These are phyloP conservation scores for Furcula furcula DNA, from an alignment of 2,888 invertebrate genomes.

Conservation along the genomic window DNA sequence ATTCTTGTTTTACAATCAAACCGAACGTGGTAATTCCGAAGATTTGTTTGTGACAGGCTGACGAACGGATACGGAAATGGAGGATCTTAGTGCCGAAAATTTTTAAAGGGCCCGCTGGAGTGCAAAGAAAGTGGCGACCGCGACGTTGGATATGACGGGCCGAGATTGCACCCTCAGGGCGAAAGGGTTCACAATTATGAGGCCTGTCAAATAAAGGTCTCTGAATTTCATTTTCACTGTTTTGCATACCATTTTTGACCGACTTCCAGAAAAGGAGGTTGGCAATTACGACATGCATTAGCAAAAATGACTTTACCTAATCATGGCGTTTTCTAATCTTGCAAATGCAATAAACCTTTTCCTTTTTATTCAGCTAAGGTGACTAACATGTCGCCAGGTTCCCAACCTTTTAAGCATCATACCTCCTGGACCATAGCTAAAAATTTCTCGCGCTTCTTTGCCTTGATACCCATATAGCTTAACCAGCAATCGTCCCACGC, in stretches of 20 bases:
- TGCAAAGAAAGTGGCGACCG: conserved; percentile 14
- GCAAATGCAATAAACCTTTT: too few species aligned
- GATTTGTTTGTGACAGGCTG: conserved; percentile 23
- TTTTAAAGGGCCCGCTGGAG: conserved; percentile 18
- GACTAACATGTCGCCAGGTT: too few species aligned
- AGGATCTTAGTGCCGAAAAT: conserved; percentile 22
- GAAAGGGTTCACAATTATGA: conserved; percentile 29
- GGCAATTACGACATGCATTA: too few species aligned
- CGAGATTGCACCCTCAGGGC: conserved; percentile 23
- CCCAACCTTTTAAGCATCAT: too few species aligned
- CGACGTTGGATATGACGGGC: conserved; percentile 20
- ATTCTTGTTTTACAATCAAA: conserved; percentile 11
- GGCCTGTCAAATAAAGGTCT: conserved; percentile 22
- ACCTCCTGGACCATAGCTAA: too few species aligned
- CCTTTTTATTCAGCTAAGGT: too few species aligned
- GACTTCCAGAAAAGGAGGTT: too few species aligned
- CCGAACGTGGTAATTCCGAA: conserved; percentile 4
- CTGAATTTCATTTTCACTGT: neutral
- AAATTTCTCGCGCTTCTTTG: too few species aligned
- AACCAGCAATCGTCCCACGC: too few species aligned
- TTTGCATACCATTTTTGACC: neutral
- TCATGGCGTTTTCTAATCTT: too few species aligned
- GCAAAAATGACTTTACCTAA: too few species aligned
- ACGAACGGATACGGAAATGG: conserved; percentile 31
- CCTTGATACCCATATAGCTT: too few species aligned